Evolutionary conservation across 1,140 invertebrate genomes (phyloP), one percentile per base, ranked within the genome.

Genomic region (Ridgeia piscesae): DNA sequence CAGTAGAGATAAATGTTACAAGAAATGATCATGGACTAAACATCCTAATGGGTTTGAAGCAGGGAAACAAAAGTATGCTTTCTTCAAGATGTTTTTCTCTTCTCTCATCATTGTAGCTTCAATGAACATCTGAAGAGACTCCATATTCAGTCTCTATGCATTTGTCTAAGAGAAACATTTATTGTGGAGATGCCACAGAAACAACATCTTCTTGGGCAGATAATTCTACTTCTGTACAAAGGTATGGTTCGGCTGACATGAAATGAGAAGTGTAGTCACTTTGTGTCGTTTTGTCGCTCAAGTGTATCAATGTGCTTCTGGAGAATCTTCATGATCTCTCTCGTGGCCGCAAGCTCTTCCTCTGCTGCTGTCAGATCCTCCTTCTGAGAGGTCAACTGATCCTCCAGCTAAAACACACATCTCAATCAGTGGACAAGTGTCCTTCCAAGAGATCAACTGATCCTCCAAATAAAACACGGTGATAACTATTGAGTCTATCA

Each of bases 261-360:
- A 27, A 92, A 77, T 77, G 58, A 31, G 11, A 77, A 34, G 27
- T 11, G 11, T 89, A 34, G 88, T 92, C 34, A 95, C 95, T 94
- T 94, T 89, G 95, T 94, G 11, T 94, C 93, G 58, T 95, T 94
- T 93, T 95, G 94, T 90, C 93, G 93, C 33, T 94, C 93, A 35
- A 94, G 91, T 27, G 93, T 92, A 93, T 95, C 94, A 31, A 96
- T 92, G 92, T 96, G 94, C 92, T 95, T 94, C 93, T 96, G 96
- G 33, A 96, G 93, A 11, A 96, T 89, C 92, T 94, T 94, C n/a
- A 96, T 94, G 90, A 96, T 95, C 93, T 96, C 95, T 92, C 94
- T 93, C 93, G 95, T 95, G 48, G 95, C 95, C 14, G 94, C 91
- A 1, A 96, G 93, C 93, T 96, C 96, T 92, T 96, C 95, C 91